Base-by-base conservation (phyloP, 1,140 invertebrate genomes). In the Drosophila serrata region DNA sequence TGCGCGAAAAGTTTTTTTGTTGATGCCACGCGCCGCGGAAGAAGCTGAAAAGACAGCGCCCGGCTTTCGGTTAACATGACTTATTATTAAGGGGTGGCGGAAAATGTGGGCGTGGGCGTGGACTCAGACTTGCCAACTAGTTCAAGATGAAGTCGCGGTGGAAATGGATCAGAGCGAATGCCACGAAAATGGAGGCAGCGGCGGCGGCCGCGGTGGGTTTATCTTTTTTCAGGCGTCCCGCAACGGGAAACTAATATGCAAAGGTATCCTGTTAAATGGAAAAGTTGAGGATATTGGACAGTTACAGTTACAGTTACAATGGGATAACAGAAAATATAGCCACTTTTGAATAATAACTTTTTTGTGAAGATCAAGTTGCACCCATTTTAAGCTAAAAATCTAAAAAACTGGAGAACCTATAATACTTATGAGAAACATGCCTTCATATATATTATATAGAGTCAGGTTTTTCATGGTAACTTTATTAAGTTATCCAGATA, bases 1-100 rank as follows among this genome's bases (percentile, higher is more conserved):
- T 88, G 85, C 85, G 86, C 81, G 77, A 88, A 88, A 88, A 88
- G 85, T 88, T 88, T 65, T 65, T 88, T 85, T 82, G 75, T 77
- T 82, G 58, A 51, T 58, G 55, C 49, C 65, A 53, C 53, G 40
- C 62, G 62, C 22, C 51, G 31, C n/a, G 22, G 7, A 13, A 43
- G 29, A 42, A 56, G 35, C 48, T 49, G 31, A 46, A 76, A 86
- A 82, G 81, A 81, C 84, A 90, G 45, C 75, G 81, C 84, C 75
- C 61, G 85, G 59, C 77, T 85, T 88, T 90, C 80, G 77, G 84
- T 88, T 88, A 88, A 90, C 84, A 88, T 88, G 85, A 88, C 68
- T 88, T 88, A 88, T 88, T 87, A 90, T 90, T 80, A 61, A 45
- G 64, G 58, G 53, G 42, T n/a, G 53, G 42, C n/a, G 37, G 37